Conservation (phyloP, 2,888 invertebrate species). For the Sinhomidia bicolor region DNA sequence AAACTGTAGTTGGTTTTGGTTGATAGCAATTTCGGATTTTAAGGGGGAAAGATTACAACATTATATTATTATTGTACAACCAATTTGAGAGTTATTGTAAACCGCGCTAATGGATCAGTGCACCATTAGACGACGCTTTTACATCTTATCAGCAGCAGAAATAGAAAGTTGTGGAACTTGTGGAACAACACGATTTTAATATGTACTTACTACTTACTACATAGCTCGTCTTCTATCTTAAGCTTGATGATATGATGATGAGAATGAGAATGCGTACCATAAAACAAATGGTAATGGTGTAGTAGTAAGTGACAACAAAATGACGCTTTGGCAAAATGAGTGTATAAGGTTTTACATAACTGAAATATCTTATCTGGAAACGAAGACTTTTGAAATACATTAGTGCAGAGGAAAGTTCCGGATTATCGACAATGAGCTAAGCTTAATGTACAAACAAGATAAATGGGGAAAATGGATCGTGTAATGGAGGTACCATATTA, state of each 20-base stretch:
- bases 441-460: slow-evolving; percentile 25
- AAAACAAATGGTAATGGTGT: neutral
- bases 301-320: slow-evolving; percentile 33
- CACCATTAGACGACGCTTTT: neutral
- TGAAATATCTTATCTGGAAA: neutral
- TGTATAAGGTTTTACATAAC: slow-evolving; percentile 15
- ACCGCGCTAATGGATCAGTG: neutral
- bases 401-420: neutral
- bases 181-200: neutral
- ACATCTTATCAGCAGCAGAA: neutral
- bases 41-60: neutral
- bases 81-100: neutral
- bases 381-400: slow-evolving; percentile 10
- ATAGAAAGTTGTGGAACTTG: too few relatives aligned
- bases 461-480: slow-evolving; percentile 14
- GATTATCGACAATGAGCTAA: slow-evolving; percentile 22
- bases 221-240: neutral
- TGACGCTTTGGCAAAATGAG: slow-evolving; percentile 37
- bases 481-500: neutral
- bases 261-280: too few relatives aligned
- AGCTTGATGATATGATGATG: too few relatives aligned
- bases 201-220: neutral
- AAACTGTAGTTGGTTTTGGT: neutral
- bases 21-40: neutral
- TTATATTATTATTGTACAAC: neutral